A percentile compares a stretch with the other conserved stretches of the same genome.
Evolutionary conservation across 2,113 vertebrate genomes (phyloP).

Genomic region (Saguinus imperator): DNA sequence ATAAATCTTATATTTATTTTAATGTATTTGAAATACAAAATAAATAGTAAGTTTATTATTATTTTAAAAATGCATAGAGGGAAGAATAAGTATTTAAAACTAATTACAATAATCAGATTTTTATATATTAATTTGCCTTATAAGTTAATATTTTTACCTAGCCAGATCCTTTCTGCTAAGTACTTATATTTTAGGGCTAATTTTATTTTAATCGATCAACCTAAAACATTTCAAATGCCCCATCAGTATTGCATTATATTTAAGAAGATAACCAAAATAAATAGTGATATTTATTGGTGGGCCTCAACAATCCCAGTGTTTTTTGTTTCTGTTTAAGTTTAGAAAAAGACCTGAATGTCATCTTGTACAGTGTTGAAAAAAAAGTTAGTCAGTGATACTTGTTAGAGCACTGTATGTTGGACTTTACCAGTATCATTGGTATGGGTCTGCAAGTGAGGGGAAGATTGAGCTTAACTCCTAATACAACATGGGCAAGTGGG

Average conservation of each 20-base stretch:
- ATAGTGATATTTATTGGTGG: not conserved
- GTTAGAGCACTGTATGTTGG: not conserved
- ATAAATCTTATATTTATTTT: not conserved
- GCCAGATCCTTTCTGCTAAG: not conserved
- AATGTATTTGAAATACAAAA: not conserved
- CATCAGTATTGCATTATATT: not conserved
- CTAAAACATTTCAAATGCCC: not conserved
- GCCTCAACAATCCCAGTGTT: not conserved
- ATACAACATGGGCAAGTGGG: no score
- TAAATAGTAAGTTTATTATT: not conserved
- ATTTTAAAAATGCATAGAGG: not conserved
- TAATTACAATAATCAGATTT: not conserved
- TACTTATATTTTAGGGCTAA: not conserved
- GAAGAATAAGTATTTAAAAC: not conserved
- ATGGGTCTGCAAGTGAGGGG: not conserved
- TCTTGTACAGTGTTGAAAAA: not conserved
- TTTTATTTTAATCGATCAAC: not conserved
- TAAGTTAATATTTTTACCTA: not conserved
- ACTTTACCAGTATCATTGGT: not conserved
- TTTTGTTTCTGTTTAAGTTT: not conserved
- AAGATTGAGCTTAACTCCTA: not conserved
- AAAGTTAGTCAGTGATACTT: not conserved
- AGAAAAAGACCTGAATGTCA: not conserved
- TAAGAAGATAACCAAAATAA: not conserved
- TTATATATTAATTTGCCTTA: not conserved